These are phyloP conservation scores for Poeciliopsis prolifica DNA, from an alignment of 2,113 vertebrate species.

Conservation along the genomic window DNA sequence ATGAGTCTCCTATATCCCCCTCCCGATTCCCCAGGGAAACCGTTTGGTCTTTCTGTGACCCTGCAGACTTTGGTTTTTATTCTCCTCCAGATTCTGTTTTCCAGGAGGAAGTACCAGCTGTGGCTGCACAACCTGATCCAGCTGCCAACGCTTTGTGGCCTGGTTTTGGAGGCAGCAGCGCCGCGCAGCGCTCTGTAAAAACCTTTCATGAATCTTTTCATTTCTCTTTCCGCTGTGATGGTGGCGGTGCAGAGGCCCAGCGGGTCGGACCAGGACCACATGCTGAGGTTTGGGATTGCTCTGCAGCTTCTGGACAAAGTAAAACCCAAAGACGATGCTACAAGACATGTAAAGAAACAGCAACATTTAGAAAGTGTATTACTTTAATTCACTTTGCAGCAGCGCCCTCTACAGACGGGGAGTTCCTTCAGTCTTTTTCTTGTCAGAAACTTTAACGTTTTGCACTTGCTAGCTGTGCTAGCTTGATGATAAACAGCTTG, in stretches of 20 bases:
- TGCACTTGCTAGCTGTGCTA: too few relatives aligned
- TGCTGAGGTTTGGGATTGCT: slow-evolving; percentile 44
- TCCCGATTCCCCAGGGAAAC: slow-evolving; percentile 27
- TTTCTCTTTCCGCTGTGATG: slow-evolving; percentile 33
- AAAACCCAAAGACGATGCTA: neutral
- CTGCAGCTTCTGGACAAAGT: neutral
- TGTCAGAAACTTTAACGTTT: too few relatives aligned
- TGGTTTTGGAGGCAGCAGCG: slow-evolving; percentile 7
- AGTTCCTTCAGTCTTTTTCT: too few relatives aligned
- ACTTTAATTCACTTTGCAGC: too few relatives aligned
- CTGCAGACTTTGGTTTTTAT: slow-evolving; percentile 35
- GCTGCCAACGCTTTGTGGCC: slow-evolving; percentile 26
- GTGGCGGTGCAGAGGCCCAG: slow-evolving; percentile 28
- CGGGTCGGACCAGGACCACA: slow-evolving; percentile 26
- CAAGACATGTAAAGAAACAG: too few relatives aligned
- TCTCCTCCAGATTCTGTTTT: slow-evolving; percentile 29
- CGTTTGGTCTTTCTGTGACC: slow-evolving; percentile 25
- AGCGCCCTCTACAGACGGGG: too few relatives aligned
- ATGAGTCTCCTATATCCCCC: slow-evolving; percentile 14
- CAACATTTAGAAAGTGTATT: too few relatives aligned
- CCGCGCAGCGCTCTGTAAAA: slow-evolving; percentile 37
- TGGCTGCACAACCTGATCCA: slow-evolving; percentile 43
- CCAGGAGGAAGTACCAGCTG: slow-evolving; percentile 27
- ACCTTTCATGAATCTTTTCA: slow-evolving; percentile 34
- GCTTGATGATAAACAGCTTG: too few relatives aligned